Evolutionary conservation across 2,888 invertebrate species (phyloP).

Genomic region (Bombyx huttoni): DNA sequence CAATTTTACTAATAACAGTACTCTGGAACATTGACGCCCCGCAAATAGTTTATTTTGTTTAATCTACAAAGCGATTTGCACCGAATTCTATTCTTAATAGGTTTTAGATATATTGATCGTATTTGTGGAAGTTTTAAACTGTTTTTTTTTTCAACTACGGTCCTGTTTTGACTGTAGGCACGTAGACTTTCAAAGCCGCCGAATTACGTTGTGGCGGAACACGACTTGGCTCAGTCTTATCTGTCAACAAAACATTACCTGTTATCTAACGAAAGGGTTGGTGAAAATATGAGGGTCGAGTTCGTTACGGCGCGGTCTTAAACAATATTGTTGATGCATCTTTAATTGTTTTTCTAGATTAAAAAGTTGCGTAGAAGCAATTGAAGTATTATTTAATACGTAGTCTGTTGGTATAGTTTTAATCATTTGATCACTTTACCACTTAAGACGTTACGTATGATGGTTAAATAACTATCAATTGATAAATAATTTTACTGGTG

Average conservation of each 20-base stretch:
- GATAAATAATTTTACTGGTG: too few species aligned
- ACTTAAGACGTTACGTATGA: too few species aligned
- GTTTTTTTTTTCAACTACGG: background rate
- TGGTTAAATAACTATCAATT: too few species aligned
- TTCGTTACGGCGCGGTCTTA: background rate
- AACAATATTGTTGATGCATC: background rate
- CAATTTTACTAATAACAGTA: background rate
- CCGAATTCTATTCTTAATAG: background rate
- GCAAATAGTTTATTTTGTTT: background rate
- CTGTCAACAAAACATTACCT: slow-evolving; percentile 48
- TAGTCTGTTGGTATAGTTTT: background rate
- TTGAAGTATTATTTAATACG: background rate
- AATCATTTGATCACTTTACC: background rate
- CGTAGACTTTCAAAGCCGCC: slow-evolving; percentile 37
- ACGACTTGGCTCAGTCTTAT: slow-evolving; percentile 51
- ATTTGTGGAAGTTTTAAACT: background rate
- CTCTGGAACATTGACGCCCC: background rate
- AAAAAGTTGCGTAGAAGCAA: background rate
- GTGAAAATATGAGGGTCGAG: slow-evolving; percentile 7
- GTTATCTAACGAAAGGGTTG: slow-evolving; percentile 21
- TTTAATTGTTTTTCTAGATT: background rate
- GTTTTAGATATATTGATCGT: background rate
- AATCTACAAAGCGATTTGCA: background rate
- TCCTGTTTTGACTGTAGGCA: slow-evolving; percentile 25
- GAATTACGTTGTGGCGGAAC: slow-evolving; percentile 35